phyloP scores from a whole-genome alignment of 2,797 vertebrate species.

The Staurois parvus region DNA sequence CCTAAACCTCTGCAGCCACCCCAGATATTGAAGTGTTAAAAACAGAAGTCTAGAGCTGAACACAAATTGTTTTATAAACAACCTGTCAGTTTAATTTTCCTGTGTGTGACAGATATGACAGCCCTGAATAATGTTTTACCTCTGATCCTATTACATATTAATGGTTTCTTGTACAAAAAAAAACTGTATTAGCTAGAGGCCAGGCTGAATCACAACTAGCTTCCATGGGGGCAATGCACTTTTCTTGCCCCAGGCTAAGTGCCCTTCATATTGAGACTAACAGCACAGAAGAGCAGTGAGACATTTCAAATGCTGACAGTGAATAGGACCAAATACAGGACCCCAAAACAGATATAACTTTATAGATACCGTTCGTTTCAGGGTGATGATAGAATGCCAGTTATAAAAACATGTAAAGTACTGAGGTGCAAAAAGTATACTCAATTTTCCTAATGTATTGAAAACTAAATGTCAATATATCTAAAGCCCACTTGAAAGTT shows the following conservation, averaged over 20 bases:
- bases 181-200: background rate
- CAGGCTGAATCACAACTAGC: background rate
- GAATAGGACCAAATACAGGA: background rate
- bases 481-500: too few species aligned
- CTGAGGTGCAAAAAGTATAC: too few species aligned
- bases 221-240: background rate
- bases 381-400: too few species aligned
- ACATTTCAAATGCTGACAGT: background rate
- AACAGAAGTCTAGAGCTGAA: background rate
- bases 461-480: too few species aligned
- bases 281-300: background rate
- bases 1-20: background rate
- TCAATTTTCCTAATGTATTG: too few species aligned
- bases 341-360: too few species aligned
- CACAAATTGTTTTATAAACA: background rate
- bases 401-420: too few species aligned
- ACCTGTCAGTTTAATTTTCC: slow-evolving; percentile 1
- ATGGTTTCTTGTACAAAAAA: background rate
- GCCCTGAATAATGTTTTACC: background rate
- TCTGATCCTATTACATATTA: slow-evolving; percentile 12
- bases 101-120: background rate
- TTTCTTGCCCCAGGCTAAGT: background rate
- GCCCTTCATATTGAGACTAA: background rate
- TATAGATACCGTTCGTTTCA: too few species aligned
- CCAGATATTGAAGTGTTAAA: background rate